Base-by-base conservation (phyloP, 1,140 invertebrate genomes). In the Parapsyche elsis region DNA sequence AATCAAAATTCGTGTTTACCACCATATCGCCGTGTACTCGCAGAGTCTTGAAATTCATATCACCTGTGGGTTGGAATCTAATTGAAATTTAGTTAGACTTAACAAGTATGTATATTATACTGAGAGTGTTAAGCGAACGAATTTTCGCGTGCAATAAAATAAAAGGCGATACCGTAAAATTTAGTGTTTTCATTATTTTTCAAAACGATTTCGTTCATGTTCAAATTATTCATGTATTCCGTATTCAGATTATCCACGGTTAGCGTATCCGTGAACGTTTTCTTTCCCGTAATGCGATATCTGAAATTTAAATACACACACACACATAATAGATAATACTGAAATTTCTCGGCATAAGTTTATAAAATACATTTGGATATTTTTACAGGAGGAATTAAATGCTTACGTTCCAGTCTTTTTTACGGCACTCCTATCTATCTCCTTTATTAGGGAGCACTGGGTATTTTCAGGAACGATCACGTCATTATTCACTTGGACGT, bases 151-250 rank as follows among this genome's bases (percentile, higher is more conserved):
- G 30, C 5, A 70, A 57, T 57, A n/a, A n/a, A n/a, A 5, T 21
- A n/a, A n/a, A 26, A 24, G 26, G 2, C 9, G 59, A 59, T 59
- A 83, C 81, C 81, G 44, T 59, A 59, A 61, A 83, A 83, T 44
- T 78, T 26, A 4, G 71, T 16, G n/a, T 71, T 71, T 24, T 78
- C 26, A 49, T 76, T 71, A 24, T 70, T 71, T 71, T 79, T 83
- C 46, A 80, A 46, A 38, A 83, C 76, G 16, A 83, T 45, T 19
- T 80, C 79, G 38, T 70, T 49, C 79, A 83, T 83, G 10, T 80
- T 61, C n/a, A 80, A 23, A 57, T 80, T 59, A 23, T 83, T 83
- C 71, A 83, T 71, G 19, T 30, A 26, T 19, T 83, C 71, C 9
- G 76, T 80, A 49, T 59, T 74, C n/a, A 83, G 53, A 44, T 80